phyloP scores from a whole-genome alignment of 2,113 vertebrate genomes.

The Aegithalos caudatus region DNA sequence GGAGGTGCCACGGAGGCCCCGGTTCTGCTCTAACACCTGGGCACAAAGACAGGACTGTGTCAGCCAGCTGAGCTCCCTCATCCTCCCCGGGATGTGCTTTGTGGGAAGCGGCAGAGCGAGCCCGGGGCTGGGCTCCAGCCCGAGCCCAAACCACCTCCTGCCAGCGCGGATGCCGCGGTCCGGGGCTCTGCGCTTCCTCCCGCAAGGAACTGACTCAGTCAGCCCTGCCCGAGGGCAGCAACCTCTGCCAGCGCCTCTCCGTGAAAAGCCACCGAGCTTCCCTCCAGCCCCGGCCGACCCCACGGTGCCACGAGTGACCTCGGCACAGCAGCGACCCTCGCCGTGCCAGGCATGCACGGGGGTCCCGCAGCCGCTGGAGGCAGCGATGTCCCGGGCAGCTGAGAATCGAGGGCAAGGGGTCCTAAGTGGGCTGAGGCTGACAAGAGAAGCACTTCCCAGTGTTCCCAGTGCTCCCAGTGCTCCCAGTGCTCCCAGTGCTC shows the following conservation, averaged over 20 bases:
- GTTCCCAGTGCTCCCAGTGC: neutral
- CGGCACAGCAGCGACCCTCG: too few species aligned
- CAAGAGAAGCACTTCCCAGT: too few species aligned
- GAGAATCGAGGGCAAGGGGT: neutral
- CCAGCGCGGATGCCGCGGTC: neutral
- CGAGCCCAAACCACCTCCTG: neutral
- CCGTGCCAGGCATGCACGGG: neutral
- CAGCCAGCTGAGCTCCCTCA: too few species aligned
- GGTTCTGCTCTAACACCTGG: neutral
- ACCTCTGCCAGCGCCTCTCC: accelerated
- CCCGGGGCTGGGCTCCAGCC: neutral
- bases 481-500: neutral
- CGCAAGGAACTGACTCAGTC: neutral
- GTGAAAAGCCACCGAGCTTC: neutral
- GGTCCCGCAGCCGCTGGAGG: too few species aligned
- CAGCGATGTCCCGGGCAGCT: neutral
- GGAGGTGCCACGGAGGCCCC: neutral
- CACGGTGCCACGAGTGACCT: too few species aligned
- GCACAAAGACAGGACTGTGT: neutral
- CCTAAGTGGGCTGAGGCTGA: accelerated
- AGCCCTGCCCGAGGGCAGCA: neutral
- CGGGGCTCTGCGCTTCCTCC: conserved; percentile 1
- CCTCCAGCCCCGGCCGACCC: neutral
- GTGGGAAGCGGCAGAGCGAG: neutral
- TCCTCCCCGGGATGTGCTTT: neutral